These are phyloP conservation scores for Macrotrachela quadricornifera DNA, from an alignment of 1,140 invertebrate genomes.

Conservation along the genomic window DNA sequence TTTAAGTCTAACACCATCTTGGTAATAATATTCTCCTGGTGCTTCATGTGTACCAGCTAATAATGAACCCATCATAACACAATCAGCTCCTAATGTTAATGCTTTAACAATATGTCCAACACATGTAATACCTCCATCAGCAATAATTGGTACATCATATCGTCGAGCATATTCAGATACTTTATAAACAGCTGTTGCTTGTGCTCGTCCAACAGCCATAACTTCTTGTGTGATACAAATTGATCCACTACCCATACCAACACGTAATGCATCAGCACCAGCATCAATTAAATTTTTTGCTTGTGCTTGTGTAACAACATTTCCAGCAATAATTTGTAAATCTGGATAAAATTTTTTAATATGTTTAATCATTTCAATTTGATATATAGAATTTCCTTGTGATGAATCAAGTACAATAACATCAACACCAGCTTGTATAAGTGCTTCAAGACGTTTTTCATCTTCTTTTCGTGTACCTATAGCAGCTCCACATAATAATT, in stretches of 20 bases:
- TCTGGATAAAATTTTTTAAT: conserved; percentile 72
- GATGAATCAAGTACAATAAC: conserved; percentile 90
- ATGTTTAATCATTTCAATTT: conserved; percentile 78
- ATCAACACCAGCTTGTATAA: conserved; percentile 79
- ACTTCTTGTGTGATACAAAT: conserved; percentile 99
- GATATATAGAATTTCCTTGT: conserved; percentile 87
- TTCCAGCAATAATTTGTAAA: conserved; percentile 83
- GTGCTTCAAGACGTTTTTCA: conserved; percentile 49
- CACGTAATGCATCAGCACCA: conserved; percentile 76
- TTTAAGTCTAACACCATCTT: conserved; percentile 84
- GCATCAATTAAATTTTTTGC: conserved; percentile 92
- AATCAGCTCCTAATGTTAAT: conserved; percentile 55
- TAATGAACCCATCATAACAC: conserved; percentile 95
- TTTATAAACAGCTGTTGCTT: conserved; percentile 38
- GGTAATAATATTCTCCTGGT: conserved; percentile 93
- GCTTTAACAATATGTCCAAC: conserved; percentile 90
- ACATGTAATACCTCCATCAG: conserved; percentile 87
- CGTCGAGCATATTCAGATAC: conserved; percentile 68
- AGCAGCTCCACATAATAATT: conserved; percentile 83
- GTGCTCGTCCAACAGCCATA: conserved; percentile 92
- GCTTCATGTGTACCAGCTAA: conserved; percentile 91
- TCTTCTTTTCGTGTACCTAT: conserved; percentile 62
- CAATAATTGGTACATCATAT: conserved; percentile 79
- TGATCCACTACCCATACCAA: conserved; percentile 94
- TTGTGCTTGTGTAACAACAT: conserved; percentile 81